phyloP scores from a whole-genome alignment of 2,888 invertebrate genomes.

The Acanthosepion pharaonis region DNA sequence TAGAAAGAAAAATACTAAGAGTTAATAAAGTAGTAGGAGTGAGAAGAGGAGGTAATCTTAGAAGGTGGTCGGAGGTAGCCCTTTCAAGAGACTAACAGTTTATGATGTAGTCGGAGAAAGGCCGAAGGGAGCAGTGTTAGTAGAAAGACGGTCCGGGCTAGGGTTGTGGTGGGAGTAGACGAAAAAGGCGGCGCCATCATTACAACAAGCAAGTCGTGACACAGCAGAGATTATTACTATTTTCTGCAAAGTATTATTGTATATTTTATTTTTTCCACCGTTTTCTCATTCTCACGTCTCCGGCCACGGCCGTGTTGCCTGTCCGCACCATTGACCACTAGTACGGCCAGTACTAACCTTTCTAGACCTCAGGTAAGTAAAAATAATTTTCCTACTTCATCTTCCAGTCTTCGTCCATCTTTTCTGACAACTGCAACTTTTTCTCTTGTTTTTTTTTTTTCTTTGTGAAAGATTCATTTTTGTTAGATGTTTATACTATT shows the following conservation, averaged over 20 bases:
- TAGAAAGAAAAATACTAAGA: too few species aligned
- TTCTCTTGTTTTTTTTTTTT: not conserved
- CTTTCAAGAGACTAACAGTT: not conserved
- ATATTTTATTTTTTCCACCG: not conserved
- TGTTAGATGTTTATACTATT: not conserved
- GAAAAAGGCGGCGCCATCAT: constrained; percentile 13
- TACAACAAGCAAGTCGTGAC: constrained; percentile 33
- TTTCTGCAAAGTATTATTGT: not conserved
- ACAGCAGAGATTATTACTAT: constrained; percentile 33
- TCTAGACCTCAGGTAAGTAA: not conserved
- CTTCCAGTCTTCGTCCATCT: not conserved
- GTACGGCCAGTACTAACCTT: not conserved
- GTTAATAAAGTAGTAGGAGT: not conserved
- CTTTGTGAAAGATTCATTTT: not conserved
- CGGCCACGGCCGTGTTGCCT: not conserved
- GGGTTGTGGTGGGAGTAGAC: not conserved
- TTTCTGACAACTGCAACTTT: constrained; percentile 7
- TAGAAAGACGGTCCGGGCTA: not conserved
- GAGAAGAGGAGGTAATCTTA: not conserved
- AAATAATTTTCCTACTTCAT: not conserved
- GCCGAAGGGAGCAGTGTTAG: not conserved
- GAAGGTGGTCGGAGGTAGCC: not conserved
- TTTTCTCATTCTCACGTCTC: not conserved
- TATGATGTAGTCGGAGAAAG: not conserved
- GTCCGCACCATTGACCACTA: not conserved